Percentiles rank a stretch among this genome's conserved stretches.
Conservation (phyloP, 92 coral and sea anemone genomes). For the Umimayanthus chanpuru region DNA sequence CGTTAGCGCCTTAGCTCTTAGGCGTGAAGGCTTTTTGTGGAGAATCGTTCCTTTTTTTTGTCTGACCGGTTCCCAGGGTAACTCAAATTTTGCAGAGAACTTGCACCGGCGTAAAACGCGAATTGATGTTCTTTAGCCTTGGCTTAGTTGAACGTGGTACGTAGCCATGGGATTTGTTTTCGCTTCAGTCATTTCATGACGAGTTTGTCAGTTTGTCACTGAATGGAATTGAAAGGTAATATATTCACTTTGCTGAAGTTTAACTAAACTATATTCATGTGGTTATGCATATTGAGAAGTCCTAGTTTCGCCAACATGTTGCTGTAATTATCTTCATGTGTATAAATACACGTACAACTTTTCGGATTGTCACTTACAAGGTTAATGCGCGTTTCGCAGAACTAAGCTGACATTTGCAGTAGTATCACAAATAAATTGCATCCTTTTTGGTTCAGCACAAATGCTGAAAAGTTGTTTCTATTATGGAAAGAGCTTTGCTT, state of each 20-base stretch:
- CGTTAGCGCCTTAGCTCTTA: not conserved
- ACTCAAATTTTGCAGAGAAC: slow-evolving; percentile 26
- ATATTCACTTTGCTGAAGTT: not conserved
- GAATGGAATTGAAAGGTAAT: slow-evolving; percentile 33
- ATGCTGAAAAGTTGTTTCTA: not conserved
- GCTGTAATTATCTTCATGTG: not conserved
- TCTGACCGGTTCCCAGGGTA: slow-evolving; percentile 21
- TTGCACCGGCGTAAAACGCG: slow-evolving; percentile 20
- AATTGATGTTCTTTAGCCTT: not conserved
- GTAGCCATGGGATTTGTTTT: not conserved
- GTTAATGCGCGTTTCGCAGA: no score
- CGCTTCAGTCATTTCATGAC: not conserved
- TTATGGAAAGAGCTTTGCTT: not conserved
- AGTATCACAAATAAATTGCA: not conserved
- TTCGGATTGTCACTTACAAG: not conserved
- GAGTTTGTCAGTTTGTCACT: slow-evolving; percentile 14
- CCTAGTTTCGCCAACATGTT: not conserved
- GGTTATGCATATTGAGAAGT: not conserved
- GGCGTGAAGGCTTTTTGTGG: slow-evolving; percentile 14
- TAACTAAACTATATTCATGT: not conserved
- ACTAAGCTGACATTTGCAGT: not conserved
- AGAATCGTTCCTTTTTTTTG: slow-evolving; percentile 10
- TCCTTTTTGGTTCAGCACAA: not conserved
- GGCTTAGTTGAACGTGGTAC: not conserved
- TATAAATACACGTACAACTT: no score